Evolutionary conservation across 1,140 invertebrate species (phyloP).

Genomic region (Papilio glaucus): DNA sequence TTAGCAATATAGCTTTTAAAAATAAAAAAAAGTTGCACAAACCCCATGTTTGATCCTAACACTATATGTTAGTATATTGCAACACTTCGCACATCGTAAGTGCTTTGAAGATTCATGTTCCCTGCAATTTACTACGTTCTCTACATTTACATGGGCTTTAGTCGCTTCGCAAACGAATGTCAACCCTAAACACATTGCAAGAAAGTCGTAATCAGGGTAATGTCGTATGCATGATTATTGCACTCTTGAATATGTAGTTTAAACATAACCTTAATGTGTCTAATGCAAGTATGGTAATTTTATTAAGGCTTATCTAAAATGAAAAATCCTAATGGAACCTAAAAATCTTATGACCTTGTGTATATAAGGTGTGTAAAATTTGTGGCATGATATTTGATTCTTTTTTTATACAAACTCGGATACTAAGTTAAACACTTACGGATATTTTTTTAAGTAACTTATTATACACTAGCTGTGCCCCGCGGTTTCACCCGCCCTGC

Average conservation of each 20-base stretch:
- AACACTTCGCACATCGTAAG: constrained; percentile 13
- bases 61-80: not conserved
- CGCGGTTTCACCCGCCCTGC: no score
- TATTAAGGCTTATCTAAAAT: constrained; percentile 8
- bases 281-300: not conserved
- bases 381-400: no score
- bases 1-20: no score
- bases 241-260: not conserved
- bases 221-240: not conserved
- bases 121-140: constrained; percentile 9
- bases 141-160: constrained; percentile 6
- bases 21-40: not conserved
- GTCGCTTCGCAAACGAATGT: not conserved
- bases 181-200: not conserved
- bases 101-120: not conserved
- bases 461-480: no score
- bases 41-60: not conserved
- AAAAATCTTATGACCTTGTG: not conserved
- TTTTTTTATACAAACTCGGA: no score
- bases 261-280: not conserved
- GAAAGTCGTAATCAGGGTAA: not conserved
- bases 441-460: no score
- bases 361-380: no score
- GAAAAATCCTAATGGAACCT: not conserved
- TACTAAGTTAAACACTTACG: no score